Evolutionary conservation across 2,888 invertebrate species (phyloP), one percentile per base, ranked within the genome.

Genomic region (Ryuthela nishihirai): DNA sequence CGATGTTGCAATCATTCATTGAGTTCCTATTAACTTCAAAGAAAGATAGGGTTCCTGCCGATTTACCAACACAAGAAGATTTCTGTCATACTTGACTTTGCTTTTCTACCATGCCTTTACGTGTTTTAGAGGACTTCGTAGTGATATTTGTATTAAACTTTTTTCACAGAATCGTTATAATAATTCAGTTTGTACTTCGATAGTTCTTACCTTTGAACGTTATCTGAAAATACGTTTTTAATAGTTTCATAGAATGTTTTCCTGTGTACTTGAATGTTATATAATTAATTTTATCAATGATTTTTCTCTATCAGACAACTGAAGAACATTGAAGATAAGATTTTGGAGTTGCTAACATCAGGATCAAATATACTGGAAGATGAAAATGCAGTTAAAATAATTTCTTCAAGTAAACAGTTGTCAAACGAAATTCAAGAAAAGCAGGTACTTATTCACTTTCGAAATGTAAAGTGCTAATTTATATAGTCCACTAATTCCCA

Each of bases 261-360:
- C 4, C 34, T 18, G 18, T 10, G 7, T 44, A 15, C n/a, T 40
- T 50, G 2, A 3, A 29, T 12, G 40, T 49, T 17, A 15, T 34
- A 10, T 6, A 29, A 4, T 21, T 23, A 23, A 20, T 7, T 21
- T n/a, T 10, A n/a, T 4, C 24, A 26, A 26, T 4, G n/a, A 23
- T 40, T 2, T 5, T 40, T 23, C n/a, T 23, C 21, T 25, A 41
- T 74, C 59, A 74, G 74, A 65, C 75, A 75, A 68, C 68, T 77
- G 64, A 76, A 77, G 66, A 76, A 76, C 60, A 74, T 77, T 68
- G 77, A 77, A 66, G 76, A 77, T 66, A 74, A 74, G 65, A 77
- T 77, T 62, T 67, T 77, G 29, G 73, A 76, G 61, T 73, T 76
- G 3, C 65, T 77, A 54, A 65, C 72, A 17, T 60, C 60, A 15